Evolutionary conservation across 2,888 invertebrate species (phyloP), one percentile per base, ranked within the genome.

Genomic region (Monoplex corrugatus): DNA sequence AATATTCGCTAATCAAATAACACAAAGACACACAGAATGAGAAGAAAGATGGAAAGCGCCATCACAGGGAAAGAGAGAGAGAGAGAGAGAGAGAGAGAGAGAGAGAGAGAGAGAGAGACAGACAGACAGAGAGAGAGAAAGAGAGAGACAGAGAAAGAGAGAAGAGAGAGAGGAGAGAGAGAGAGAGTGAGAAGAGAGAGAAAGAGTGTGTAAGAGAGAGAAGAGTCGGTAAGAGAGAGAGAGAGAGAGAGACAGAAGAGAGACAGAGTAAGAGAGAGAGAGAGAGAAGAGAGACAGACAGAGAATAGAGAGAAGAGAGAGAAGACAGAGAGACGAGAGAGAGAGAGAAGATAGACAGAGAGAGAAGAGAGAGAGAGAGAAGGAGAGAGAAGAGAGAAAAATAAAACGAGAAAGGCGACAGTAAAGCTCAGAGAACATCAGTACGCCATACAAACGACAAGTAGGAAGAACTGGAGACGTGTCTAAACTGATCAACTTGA

Each of bases 81-180:
- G 23, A 8, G 40, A 40, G 35, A 75, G 35, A 75, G 75, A 44
- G 45, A 78, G 78, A 72, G 43, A 87, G 87, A 44, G 78, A 78
- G 78, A 32, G 78, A 45, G 5, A 57, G 87, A 80, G 57, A 38
- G 80, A 32, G 13, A 35, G 43, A 45, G 44, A 35, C 38, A 87
- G 44, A 38, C 44, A 57, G 50, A 80, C 40, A 82, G 87, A 80
- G 82, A 63, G 43, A 82, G 57, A 63, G 75, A 80, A 57, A 43
- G 80, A 87, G 80, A 57, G 40, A 80, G 80, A 80, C 2, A 23
- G 80, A 57, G 80, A 38, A 38, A 38, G 80, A 50, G 72, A 50
- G 44, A 80, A 57, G 57, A 82, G 57, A 57, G 35, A 57, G 43
- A 32, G 28, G 57, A 38, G 78, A 78, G 78, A 45, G 75, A 16